Evolutionary conservation across 2,888 invertebrate genomes (phyloP).

Genomic region (Graphium colonna): DNA sequence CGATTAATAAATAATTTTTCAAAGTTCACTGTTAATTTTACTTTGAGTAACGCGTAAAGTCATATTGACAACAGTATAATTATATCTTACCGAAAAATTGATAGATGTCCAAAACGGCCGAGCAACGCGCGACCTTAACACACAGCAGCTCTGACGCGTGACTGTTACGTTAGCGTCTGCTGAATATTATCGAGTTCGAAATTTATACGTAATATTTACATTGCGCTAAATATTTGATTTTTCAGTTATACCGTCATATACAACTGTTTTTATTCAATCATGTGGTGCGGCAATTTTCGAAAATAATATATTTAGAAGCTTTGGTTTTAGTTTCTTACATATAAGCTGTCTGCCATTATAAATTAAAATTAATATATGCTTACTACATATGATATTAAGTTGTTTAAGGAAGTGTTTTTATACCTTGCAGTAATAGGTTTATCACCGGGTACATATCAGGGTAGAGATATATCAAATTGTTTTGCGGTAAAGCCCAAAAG

Average conservation of each 20-base stretch:
- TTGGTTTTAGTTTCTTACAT: too few relatives aligned
- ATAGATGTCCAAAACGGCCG: slow-evolving; percentile 42
- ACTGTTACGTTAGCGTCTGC: slow-evolving; percentile 38
- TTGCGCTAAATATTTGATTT: slow-evolving; percentile 11
- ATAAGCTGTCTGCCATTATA: too few relatives aligned
- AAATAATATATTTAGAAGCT: too few relatives aligned
- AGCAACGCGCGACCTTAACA: slow-evolving; percentile 25
- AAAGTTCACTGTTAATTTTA: not conserved
- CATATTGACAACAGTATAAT: slow-evolving; percentile 15
- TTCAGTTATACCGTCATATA: not conserved
- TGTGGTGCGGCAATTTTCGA: not conserved
- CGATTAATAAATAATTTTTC: not conserved
- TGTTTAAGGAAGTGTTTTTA: too few relatives aligned
- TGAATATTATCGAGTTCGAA: slow-evolving; percentile 2
- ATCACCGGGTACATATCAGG: too few relatives aligned
- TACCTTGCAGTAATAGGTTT: too few relatives aligned
- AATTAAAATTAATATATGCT: too few relatives aligned
- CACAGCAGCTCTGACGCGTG: slow-evolving; percentile 38
- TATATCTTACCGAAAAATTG: slow-evolving; percentile 36
- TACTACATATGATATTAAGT: too few relatives aligned
- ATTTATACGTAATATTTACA: slow-evolving; percentile 19
- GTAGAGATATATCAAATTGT: too few relatives aligned
- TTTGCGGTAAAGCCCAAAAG: too few relatives aligned
- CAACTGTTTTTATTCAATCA: not conserved
- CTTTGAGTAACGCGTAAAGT: slow-evolving; percentile 28